These are phyloP conservation scores for Yponomeuta evonymella DNA, from an alignment of 2,888 invertebrate species.

Conservation along the genomic window DNA sequence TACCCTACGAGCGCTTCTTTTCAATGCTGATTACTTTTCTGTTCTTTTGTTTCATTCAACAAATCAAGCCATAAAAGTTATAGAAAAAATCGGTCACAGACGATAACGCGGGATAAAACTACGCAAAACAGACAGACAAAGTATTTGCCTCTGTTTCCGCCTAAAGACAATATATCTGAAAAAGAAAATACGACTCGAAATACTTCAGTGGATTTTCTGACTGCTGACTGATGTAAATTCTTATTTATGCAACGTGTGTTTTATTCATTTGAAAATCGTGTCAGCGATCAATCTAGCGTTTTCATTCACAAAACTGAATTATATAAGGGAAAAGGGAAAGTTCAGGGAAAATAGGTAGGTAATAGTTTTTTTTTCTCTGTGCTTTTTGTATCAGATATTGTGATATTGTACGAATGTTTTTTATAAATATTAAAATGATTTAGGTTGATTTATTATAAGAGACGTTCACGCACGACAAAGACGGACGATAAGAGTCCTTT, in stretches of 20 bases:
- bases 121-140: background rate
- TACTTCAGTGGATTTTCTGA: background rate
- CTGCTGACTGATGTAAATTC: background rate
- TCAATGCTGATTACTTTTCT: conserved; percentile 13
- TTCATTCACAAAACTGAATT: too few relatives aligned
- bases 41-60: conserved; percentile 1
- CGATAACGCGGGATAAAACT: background rate
- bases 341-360: too few relatives aligned
- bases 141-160: background rate
- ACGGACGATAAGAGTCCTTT: too few relatives aligned
- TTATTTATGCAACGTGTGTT: background rate
- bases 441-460: too few relatives aligned
- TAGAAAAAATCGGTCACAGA: background rate
- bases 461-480: too few relatives aligned
- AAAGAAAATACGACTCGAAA: background rate
- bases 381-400: too few relatives aligned
- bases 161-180: background rate
- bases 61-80: conserved; percentile 6
- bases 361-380: too few relatives aligned
- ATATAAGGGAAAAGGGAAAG: too few relatives aligned
- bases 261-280: too few relatives aligned
- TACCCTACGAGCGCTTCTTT: conserved; percentile 2
- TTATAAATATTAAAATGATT: too few relatives aligned
- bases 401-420: too few relatives aligned
- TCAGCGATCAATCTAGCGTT: too few relatives aligned